phyloP scores from a whole-genome alignment of 2,113 vertebrate species.

The zebrafish (Danio rerio) region DNA sequence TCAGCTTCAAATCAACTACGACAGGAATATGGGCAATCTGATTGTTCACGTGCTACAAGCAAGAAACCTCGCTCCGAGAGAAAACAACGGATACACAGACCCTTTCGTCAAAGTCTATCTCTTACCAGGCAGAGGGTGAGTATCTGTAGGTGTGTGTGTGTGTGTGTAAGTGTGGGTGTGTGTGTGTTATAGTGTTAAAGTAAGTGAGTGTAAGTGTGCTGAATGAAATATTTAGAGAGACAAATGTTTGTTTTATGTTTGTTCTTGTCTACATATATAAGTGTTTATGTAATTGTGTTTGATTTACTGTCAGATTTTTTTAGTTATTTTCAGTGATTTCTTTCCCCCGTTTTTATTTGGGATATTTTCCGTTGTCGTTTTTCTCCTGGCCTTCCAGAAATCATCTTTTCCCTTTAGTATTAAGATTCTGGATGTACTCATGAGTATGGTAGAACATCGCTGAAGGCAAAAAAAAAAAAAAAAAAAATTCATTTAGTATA shows the following conservation, averaged over 20 bases:
- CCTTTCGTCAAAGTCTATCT: conserved; percentile 99
- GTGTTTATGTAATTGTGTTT: conserved; percentile 11
- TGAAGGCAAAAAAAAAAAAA: too few relatives aligned
- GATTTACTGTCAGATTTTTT: conserved; percentile 9
- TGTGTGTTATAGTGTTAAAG: neutral
- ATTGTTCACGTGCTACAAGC: conserved; percentile 98
- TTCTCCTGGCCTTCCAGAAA: neutral
- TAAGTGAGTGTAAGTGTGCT: neutral
- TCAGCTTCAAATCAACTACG: conserved; percentile 98
- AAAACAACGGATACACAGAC: conserved; percentile 97
- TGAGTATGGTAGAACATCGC: too few relatives aligned
- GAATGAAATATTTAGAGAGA: neutral
- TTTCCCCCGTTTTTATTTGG: neutral
- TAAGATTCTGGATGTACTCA: neutral
- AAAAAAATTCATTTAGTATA: too few relatives aligned
- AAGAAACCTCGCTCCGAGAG: conserved; percentile 90
- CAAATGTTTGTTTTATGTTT: conserved; percentile 58
- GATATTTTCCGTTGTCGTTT: neutral
- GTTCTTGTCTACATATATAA: conserved; percentile 20
- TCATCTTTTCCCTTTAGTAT: neutral
- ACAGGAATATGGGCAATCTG: conserved; percentile 94
- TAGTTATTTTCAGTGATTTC: neutral
- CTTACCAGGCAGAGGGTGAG: conserved; percentile 98
- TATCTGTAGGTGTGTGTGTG: conserved; percentile 50
- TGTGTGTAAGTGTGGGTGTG: neutral